These are phyloP conservation scores for Griposia aprilina DNA, from an alignment of 2,888 invertebrate species.

Conservation along the genomic window DNA sequence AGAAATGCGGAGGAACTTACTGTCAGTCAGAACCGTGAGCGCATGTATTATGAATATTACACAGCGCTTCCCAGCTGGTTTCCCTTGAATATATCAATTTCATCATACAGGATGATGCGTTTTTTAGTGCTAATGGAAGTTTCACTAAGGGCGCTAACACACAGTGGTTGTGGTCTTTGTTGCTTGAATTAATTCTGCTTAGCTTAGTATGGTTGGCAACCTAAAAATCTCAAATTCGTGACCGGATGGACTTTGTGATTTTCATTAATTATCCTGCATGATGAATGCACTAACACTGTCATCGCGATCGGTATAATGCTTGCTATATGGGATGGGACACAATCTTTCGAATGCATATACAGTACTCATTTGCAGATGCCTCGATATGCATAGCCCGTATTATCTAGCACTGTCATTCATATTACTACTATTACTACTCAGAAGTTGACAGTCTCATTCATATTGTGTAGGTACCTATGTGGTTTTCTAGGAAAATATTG, in stretches of 20 bases:
- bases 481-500: not conserved
- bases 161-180: not conserved
- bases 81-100: constrained; percentile 60
- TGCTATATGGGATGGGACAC: not conserved
- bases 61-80: constrained; percentile 56
- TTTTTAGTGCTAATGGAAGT: constrained; percentile 54
- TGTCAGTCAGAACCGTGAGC: constrained; percentile 54
- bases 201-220: not conserved
- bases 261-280: not conserved
- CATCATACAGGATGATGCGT: constrained; percentile 64
- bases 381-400: not conserved
- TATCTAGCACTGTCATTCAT: not conserved
- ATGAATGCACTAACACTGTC: not conserved
- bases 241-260: not conserved
- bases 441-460: not conserved
- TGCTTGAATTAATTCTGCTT: not conserved
- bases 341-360: not conserved
- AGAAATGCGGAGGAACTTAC: constrained; percentile 54
- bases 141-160: constrained; percentile 56
- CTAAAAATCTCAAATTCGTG: not conserved
- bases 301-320: not conserved
- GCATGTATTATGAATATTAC: constrained; percentile 54
- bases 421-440: not conserved
- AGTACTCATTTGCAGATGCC: not conserved
- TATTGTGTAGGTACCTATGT: too few species aligned